Conservation (phyloP, 2,888 invertebrate genomes). For the Anthophora plumipes region DNA sequence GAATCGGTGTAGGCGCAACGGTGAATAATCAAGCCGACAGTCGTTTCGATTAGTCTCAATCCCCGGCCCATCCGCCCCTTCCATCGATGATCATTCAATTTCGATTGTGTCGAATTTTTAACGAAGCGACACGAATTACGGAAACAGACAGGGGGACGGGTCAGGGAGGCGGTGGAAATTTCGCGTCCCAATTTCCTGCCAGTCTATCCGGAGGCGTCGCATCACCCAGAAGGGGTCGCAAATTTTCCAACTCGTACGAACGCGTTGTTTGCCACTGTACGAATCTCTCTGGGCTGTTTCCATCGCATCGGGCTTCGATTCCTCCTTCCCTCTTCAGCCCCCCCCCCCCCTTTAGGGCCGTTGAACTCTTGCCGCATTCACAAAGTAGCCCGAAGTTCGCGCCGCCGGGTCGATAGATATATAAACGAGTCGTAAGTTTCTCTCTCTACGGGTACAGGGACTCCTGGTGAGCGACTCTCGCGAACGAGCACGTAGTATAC, state of each 20-base stretch:
- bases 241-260: constrained; percentile 36
- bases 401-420: constrained; percentile 56
- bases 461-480: constrained; percentile 44
- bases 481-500: constrained; percentile 61
- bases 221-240: neutral
- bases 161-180: no score
- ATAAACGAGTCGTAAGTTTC: constrained; percentile 64
- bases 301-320: constrained; percentile 47
- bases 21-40: neutral
- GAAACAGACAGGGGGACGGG: no score
- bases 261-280: constrained; percentile 16
- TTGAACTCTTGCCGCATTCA: constrained; percentile 59
- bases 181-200: constrained; percentile 15
- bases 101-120: neutral
- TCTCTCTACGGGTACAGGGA: constrained; percentile 37
- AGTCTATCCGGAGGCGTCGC: neutral
- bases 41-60: neutral
- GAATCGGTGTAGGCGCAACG: no score
- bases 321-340: no score
- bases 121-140: neutral
- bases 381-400: constrained; percentile 62
- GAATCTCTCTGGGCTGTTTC: constrained; percentile 11
- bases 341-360: no score
- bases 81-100: neutral
- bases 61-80: neutral